Conservation (phyloP, 1,140 invertebrate species). For the Pseudobourletiella spinata region DNA sequence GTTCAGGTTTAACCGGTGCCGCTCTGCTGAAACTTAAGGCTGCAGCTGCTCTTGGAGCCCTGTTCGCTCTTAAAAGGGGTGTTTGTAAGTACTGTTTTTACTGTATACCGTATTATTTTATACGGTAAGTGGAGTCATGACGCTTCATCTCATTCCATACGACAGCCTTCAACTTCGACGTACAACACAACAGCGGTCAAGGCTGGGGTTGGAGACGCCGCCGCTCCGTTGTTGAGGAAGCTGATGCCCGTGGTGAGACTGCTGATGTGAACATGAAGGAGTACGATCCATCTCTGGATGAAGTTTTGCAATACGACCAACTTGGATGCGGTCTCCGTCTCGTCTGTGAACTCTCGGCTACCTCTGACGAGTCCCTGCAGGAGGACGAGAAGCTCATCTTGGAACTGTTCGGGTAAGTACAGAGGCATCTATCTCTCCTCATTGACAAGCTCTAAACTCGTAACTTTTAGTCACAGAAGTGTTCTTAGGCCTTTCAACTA, state of each 20-base stretch:
- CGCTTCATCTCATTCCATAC: not conserved
- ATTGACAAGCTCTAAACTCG: not conserved
- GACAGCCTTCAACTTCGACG: slow-evolving; percentile 1
- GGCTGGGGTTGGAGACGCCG: slow-evolving; percentile 4
- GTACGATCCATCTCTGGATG: slow-evolving; percentile 31
- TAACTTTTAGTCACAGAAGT: not conserved
- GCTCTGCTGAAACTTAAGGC: slow-evolving; percentile 33
- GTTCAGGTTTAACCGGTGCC: slow-evolving; percentile 24
- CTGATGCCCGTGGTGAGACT: slow-evolving; percentile 18
- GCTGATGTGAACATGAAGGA: slow-evolving; percentile 5
- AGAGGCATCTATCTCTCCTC: not conserved
- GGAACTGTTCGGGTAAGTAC: slow-evolving; percentile 37
- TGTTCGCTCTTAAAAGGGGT: slow-evolving; percentile 11
- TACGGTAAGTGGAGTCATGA: no score
- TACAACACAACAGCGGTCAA: not conserved
- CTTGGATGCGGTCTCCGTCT: slow-evolving; percentile 37
- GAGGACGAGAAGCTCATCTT: slow-evolving; percentile 38
- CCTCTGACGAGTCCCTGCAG: slow-evolving; percentile 19
- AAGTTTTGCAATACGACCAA: slow-evolving; percentile 34
- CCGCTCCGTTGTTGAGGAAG: not conserved
- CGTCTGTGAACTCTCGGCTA: slow-evolving; percentile 38
- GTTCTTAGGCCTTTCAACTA: no score
- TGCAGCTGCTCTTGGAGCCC: slow-evolving; percentile 29
- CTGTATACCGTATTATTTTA: no score
- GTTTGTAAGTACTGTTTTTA: slow-evolving; percentile 6